phyloP scores from a whole-genome alignment of 2,113 vertebrate species.

The Nannospalax galili region DNA sequence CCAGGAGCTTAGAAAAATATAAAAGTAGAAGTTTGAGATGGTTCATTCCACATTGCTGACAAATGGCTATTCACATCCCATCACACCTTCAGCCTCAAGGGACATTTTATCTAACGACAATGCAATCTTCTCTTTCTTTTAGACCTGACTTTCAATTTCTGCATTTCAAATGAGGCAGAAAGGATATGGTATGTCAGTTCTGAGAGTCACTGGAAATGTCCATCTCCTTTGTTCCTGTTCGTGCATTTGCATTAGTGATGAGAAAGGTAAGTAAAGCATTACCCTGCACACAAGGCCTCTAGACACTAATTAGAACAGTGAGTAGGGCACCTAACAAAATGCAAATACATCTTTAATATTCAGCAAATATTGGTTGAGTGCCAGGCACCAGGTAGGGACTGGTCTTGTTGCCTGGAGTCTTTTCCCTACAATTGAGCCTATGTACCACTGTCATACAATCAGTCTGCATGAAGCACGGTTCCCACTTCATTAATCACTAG shows the following conservation, averaged over 20 bases:
- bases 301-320: slow-evolving; percentile 67
- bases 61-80: slow-evolving; percentile 67
- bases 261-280: slow-evolving; percentile 63
- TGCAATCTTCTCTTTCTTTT: slow-evolving; percentile 62
- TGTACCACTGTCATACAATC: not conserved
- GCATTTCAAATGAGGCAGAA: slow-evolving; percentile 63
- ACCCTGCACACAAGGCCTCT: slow-evolving; percentile 57
- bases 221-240: slow-evolving; percentile 29
- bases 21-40: slow-evolving; percentile 32
- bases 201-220: slow-evolving; percentile 43
- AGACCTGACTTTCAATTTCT: slow-evolving; percentile 71
- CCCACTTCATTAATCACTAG: not conserved
- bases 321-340: slow-evolving; percentile 70
- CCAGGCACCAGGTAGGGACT: slow-evolving; percentile 61
- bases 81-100: slow-evolving; percentile 54
- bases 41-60: slow-evolving; percentile 65
- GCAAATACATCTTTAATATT: slow-evolving; percentile 76
- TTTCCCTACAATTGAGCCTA: not conserved
- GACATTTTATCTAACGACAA: slow-evolving; percentile 71
- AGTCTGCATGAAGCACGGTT: not conserved
- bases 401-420: not conserved
- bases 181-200: slow-evolving; percentile 39
- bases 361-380: slow-evolving; percentile 68
- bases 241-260: slow-evolving; percentile 6
- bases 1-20: slow-evolving; percentile 25